phyloP scores from a whole-genome alignment of 2,113 vertebrate species.

The Marmota flaviventris region DNA sequence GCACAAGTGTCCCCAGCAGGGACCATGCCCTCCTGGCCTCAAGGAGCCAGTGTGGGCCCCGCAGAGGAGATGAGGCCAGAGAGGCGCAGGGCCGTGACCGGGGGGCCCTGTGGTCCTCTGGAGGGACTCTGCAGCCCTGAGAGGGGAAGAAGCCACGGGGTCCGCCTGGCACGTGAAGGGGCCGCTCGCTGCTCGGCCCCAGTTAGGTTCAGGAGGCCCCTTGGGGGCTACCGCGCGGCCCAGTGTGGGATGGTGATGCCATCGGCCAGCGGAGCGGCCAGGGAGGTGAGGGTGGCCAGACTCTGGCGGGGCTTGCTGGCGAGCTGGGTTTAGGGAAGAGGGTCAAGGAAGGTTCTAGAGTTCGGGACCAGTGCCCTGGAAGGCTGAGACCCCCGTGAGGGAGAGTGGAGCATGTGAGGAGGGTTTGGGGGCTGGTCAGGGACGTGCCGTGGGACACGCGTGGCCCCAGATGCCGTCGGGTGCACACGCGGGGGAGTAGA shows the following conservation, averaged over 20 bases:
- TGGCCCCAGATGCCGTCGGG: neutral
- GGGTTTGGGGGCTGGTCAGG: neutral
- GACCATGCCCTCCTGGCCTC: too few relatives aligned
- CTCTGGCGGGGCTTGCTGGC: neutral
- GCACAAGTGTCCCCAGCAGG: too few relatives aligned
- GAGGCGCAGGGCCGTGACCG: too few relatives aligned
- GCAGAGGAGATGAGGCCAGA: too few relatives aligned
- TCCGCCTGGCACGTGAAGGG: neutral
- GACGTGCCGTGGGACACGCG: rapidly evolving
- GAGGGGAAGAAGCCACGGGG: neutral
- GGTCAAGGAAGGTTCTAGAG: neutral
- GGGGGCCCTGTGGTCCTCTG: too few relatives aligned
- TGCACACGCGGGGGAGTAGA: rapidly evolving
- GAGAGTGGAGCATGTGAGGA: neutral
- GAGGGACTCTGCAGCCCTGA: too few relatives aligned
- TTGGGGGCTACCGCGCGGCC: neutral
- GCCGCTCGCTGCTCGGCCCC: too few relatives aligned
- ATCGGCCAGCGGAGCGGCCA: neutral
- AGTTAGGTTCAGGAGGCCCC: neutral
- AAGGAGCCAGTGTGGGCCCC: too few relatives aligned
- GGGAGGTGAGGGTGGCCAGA: too few relatives aligned
- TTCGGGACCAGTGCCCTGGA: neutral
- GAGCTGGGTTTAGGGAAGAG: too few relatives aligned
- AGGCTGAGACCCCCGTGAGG: neutral
- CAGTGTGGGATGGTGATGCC: neutral